Percentiles rank a stretch among this genome's conserved stretches.
phyloP scores from a whole-genome alignment of 2,113 vertebrate genomes.

The Pelmatolapia mariae region DNA sequence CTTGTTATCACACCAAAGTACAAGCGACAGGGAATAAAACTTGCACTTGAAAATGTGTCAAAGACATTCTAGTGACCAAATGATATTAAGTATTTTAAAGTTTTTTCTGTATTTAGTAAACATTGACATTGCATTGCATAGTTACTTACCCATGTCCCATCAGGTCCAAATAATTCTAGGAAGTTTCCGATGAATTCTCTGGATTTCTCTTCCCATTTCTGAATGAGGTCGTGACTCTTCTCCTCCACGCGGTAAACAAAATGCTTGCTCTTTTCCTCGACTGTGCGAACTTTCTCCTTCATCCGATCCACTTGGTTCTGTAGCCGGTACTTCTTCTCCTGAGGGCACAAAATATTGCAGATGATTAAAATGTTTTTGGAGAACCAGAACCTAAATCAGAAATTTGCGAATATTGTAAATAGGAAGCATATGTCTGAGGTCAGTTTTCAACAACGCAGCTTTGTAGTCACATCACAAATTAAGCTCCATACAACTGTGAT shows the following conservation, averaged over 20 bases:
- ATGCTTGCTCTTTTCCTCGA: conserved; percentile 96
- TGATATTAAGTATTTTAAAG: not conserved
- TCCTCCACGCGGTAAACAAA: conserved; percentile 97
- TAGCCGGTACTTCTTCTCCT: conserved; percentile 98
- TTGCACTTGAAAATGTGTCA: not conserved
- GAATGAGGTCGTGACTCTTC: conserved; percentile 95
- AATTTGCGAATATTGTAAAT: not conserved
- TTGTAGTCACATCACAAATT: not conserved
- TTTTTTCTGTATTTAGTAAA: not conserved
- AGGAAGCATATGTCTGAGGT: not conserved
- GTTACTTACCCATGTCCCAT: conserved; percentile 89
- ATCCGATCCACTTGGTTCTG: conserved; percentile 98
- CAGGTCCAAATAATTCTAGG: conserved; percentile 94
- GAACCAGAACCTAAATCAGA: not conserved
- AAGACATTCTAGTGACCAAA: not conserved
- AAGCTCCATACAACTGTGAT: not conserved
- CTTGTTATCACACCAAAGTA: not conserved
- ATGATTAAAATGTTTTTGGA: not conserved
- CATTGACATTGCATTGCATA: not conserved
- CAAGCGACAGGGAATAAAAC: not conserved
- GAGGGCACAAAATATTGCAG: conserved; percentile 3
- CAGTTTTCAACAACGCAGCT: not conserved
- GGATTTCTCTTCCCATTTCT: conserved; percentile 98
- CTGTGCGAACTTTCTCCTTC: conserved; percentile 94
- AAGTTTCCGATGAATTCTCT: conserved; percentile 98